A percentile compares a stretch with the other conserved stretches of the same genome.
phyloP scores from a whole-genome alignment of 2,113 vertebrate species.

The Vicugna pacos region DNA sequence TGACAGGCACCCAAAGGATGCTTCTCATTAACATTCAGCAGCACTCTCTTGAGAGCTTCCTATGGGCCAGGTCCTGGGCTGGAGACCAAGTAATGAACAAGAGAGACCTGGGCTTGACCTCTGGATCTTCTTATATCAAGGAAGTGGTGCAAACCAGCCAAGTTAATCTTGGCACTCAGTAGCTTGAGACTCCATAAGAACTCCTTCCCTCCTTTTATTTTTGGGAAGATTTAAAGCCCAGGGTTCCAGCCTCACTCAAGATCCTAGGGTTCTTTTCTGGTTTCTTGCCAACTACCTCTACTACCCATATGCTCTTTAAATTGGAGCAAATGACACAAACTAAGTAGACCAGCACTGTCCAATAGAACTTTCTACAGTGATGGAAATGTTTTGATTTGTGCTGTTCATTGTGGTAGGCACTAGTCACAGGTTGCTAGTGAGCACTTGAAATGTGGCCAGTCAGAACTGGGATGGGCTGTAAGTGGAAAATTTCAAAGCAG shows the following conservation, averaged over 20 bases:
- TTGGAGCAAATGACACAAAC: not conserved
- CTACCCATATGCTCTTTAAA: not conserved
- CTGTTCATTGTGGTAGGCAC: not conserved
- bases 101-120: constrained; percentile 12
- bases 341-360: not conserved
- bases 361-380: not conserved
- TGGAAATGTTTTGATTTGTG: not conserved
- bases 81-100: not conserved
- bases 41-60: not conserved
- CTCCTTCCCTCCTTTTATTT: not conserved
- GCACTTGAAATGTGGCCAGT: not conserved
- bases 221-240: not conserved
- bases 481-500: constrained; percentile 27
- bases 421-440: not conserved
- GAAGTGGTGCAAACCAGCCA: not conserved
- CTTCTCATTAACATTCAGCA: not conserved
- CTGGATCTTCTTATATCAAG: not conserved
- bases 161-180: constrained; percentile 6
- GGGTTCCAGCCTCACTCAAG: not conserved
- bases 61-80: not conserved
- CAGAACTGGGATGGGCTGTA: not conserved
- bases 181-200: not conserved
- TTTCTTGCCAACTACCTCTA: constrained; percentile 19
- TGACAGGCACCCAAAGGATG: not conserved
- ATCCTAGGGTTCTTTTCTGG: constrained; percentile 5